A percentile compares a stretch with the other conserved stretches of the same genome.
Evolutionary conservation across 2,113 vertebrate species (phyloP).

Genomic region (Channa maculata): DNA sequence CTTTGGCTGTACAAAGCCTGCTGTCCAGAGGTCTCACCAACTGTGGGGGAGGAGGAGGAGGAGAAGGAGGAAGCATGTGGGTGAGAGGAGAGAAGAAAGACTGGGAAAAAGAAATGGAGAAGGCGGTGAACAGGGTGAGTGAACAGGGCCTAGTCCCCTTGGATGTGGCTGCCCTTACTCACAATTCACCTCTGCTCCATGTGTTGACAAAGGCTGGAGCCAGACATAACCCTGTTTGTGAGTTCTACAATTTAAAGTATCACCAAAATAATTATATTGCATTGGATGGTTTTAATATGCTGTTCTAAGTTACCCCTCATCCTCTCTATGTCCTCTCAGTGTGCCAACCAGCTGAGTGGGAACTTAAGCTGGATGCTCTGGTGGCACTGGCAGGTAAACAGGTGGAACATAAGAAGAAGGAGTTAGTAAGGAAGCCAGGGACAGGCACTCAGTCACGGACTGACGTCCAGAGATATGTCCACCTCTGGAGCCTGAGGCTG

Average conservation of each 20-base stretch:
- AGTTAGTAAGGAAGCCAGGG: conserved; percentile 58
- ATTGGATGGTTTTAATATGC: neutral
- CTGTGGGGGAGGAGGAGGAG: conserved; percentile 51
- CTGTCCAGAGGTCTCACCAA: conserved; percentile 70
- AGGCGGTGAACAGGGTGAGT: conserved; percentile 78
- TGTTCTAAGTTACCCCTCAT: neutral
- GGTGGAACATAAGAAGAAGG: conserved; percentile 72
- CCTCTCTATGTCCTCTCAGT: conserved; percentile 56
- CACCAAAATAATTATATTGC: neutral
- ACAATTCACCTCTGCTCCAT: conserved; percentile 80
- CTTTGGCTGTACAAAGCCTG: conserved; percentile 79
- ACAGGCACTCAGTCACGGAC: conserved; percentile 68
- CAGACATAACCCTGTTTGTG: conserved; percentile 80
- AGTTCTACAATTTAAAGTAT: conserved; percentile 52
- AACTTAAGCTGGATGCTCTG: conserved; percentile 75
- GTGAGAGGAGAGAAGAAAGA: conserved; percentile 73
- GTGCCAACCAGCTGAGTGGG: conserved; percentile 75
- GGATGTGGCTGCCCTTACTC: conserved; percentile 82
- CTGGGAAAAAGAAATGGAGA: conserved; percentile 69
- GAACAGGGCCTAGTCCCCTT: conserved; percentile 83
- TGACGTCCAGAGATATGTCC: conserved; percentile 72
- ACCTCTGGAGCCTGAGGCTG: conserved; percentile 78
- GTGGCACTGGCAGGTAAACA: conserved; percentile 72
- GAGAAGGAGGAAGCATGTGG: conserved; percentile 57
- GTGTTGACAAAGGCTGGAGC: conserved; percentile 81